phyloP scores from a whole-genome alignment of 1,140 invertebrate genomes.

The Temnothorax nylanderi region DNA sequence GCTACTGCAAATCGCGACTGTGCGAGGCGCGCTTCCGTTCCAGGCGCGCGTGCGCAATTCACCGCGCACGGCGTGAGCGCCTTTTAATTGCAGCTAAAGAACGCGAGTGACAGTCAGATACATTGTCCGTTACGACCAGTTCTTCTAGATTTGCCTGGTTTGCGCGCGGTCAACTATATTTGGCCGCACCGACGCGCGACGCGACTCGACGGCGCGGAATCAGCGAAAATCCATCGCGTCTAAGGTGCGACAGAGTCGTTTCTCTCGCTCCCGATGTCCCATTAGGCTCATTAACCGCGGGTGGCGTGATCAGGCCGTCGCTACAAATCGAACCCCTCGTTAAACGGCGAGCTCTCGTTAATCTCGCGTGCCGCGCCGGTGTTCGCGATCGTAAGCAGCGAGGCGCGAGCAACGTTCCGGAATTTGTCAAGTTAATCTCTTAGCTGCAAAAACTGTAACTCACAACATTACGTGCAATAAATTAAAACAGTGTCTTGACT shows the following conservation, averaged over 20 bases:
- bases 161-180: conserved; percentile 54
- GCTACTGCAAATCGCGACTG: background rate
- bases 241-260: conserved; percentile 53
- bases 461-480: background rate
- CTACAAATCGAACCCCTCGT: conserved; percentile 59
- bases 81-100: conserved; percentile 61
- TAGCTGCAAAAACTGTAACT: background rate
- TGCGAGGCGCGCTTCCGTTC: background rate
- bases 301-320: conserved; percentile 49
- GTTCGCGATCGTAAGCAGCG: background rate
- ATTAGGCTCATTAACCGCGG: conserved; percentile 69
- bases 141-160: conserved; percentile 55
- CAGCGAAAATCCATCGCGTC: conserved; percentile 54
- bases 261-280: conserved; percentile 33
- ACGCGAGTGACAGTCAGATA: conserved; percentile 55
- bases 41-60: background rate
- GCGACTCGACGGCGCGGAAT: background rate
- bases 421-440: background rate
- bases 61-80: background rate
- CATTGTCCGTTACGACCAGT: conserved; percentile 60
- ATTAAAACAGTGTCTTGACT: background rate
- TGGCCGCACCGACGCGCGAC: conserved; percentile 25
- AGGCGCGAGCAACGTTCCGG: background rate
- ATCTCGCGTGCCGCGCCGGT: background rate
- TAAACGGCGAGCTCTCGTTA: conserved; percentile 36